Conservation (phyloP, 2,888 invertebrate genomes). For the Venusia cambrica region DNA sequence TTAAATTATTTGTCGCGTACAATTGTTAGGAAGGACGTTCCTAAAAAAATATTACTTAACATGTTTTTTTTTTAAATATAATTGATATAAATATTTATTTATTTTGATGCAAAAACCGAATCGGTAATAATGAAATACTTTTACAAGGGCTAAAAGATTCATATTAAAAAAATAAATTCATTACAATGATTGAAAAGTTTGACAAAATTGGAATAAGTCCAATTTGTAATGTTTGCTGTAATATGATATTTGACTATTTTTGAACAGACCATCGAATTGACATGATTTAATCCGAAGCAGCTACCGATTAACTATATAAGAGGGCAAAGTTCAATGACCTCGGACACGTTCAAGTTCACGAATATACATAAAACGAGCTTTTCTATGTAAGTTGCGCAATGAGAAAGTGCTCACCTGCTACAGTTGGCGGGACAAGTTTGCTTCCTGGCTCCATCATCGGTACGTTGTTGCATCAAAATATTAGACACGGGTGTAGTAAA, state of each 20-base stretch:
- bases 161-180: too few relatives aligned
- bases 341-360: slow-evolving; percentile 14
- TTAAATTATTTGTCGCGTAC: slow-evolving; percentile 13
- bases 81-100: slow-evolving; percentile 2
- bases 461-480: slow-evolving; percentile 28
- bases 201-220: too few relatives aligned
- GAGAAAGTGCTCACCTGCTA: slow-evolving; percentile 53
- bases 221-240: too few relatives aligned
- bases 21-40: too few relatives aligned
- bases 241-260: too few relatives aligned
- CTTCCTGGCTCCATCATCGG: slow-evolving; percentile 50
- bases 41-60: too few relatives aligned
- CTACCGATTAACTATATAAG: too few relatives aligned
- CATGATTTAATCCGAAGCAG: too few relatives aligned
- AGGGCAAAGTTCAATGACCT: slow-evolving; percentile 28
- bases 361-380: slow-evolving; percentile 3
- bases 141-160: too few relatives aligned
- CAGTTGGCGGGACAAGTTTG: slow-evolving; percentile 41
- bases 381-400: slow-evolving; percentile 4
- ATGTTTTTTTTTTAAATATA: too few relatives aligned
- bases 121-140: too few relatives aligned
- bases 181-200: not conserved
- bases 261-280: too few relatives aligned
- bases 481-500: slow-evolving; percentile 32
- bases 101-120: slow-evolving; percentile 7